Percentiles rank a stretch among this genome's conserved stretches.
phyloP scores from a whole-genome alignment of 2,888 invertebrate species.

The Drosophila quinaria region DNA sequence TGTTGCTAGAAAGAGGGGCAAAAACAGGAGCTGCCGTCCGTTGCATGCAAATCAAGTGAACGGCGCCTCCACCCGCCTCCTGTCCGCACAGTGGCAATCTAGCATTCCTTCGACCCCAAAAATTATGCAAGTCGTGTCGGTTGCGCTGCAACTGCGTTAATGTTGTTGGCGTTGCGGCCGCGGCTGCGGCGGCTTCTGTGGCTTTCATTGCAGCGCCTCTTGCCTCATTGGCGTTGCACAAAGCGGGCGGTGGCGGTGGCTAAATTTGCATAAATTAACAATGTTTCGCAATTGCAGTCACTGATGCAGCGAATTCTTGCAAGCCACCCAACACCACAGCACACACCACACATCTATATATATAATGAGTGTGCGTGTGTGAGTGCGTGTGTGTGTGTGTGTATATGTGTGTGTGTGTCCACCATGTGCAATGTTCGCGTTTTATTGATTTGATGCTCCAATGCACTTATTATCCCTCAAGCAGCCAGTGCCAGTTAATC shows the following conservation, averaged over 20 bases:
- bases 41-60: conserved; percentile 70
- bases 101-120: conserved; percentile 13
- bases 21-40: neutral
- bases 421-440: conserved; percentile 72
- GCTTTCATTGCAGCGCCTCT: conserved; percentile 51
- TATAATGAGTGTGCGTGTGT: conserved; percentile 28
- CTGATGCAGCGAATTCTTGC: conserved; percentile 78
- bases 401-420: conserved; percentile 47
- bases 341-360: conserved; percentile 7
- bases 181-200: conserved; percentile 54
- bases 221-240: conserved; percentile 79
- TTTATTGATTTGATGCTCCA: conserved; percentile 83
- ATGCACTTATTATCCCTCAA: conserved; percentile 82
- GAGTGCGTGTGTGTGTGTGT: conserved; percentile 36
- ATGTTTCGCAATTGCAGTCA: conserved; percentile 77
- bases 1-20: neutral
- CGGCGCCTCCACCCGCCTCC: conserved; percentile 21
- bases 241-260: conserved; percentile 70
- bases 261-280: conserved; percentile 81
- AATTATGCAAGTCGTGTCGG: conserved; percentile 71
- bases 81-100: neutral
- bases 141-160: conserved; percentile 61
- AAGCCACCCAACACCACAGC: conserved; percentile 19
- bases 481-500: conserved; percentile 72
- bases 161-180: conserved; percentile 71